These are phyloP conservation scores for Ophraella communa DNA, from an alignment of 2,888 invertebrate species.

Conservation along the genomic window DNA sequence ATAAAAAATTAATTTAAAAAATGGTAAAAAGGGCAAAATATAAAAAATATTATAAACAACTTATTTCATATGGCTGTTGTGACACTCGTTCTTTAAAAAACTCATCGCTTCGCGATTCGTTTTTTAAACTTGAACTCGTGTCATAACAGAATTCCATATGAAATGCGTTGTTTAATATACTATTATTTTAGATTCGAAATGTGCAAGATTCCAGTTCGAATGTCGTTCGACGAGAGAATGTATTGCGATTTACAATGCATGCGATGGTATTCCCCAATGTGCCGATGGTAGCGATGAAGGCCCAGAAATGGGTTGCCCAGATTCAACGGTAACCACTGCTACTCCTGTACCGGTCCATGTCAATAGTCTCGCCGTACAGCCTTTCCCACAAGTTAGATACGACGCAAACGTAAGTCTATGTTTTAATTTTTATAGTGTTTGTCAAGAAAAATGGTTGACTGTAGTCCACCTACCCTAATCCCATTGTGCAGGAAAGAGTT, in stretches of 20 bases:
- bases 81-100: too few species aligned
- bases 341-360: conserved; percentile 45
- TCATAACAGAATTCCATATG: neutral
- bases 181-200: conserved; percentile 61
- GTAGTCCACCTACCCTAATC: too few species aligned
- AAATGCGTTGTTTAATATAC: neutral
- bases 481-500: too few species aligned
- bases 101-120: too few species aligned
- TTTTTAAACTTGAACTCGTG: too few species aligned
- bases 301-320: conserved; percentile 79
- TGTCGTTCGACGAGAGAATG: conserved; percentile 88
- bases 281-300: conserved; percentile 92
- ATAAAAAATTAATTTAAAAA: too few species aligned
- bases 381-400: conserved; percentile 33
- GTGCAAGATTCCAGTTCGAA: conserved; percentile 87
- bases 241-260: conserved; percentile 93
- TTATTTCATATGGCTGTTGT: too few species aligned
- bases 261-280: conserved; percentile 92
- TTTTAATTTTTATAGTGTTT: too few species aligned
- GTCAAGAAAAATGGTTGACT: too few species aligned
- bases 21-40: too few species aligned
- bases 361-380: conserved; percentile 23
- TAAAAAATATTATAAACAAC: too few species aligned
- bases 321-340: conserved; percentile 59
- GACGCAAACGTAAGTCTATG: conserved; percentile 43